phyloP scores from a whole-genome alignment of 2,888 invertebrate species.

The Argynnis bischoffii region DNA sequence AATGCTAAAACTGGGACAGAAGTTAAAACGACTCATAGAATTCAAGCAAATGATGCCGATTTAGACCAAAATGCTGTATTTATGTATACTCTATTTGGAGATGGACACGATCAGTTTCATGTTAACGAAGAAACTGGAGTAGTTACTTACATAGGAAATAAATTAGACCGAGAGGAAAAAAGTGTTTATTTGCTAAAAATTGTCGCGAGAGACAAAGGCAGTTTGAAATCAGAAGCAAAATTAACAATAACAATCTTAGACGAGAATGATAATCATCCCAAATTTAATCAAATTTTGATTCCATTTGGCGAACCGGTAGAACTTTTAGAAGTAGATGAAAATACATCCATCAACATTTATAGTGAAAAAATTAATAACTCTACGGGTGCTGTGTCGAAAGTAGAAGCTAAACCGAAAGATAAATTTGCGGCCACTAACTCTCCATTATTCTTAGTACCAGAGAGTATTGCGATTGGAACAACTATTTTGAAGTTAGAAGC shows the following conservation, averaged over 20 bases:
- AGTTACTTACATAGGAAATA: conserved; percentile 81
- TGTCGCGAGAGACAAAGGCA: conserved; percentile 89
- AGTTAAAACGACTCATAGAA: conserved; percentile 85
- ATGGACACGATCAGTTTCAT: conserved; percentile 88
- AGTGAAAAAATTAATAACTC: conserved; percentile 64
- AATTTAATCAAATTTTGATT: conserved; percentile 86
- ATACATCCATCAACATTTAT: conserved; percentile 72
- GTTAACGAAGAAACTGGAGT: conserved; percentile 85
- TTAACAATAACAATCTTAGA: conserved; percentile 88
- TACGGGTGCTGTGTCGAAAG: conserved; percentile 56
- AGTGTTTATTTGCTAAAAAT: conserved; percentile 86
- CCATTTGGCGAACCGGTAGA: conserved; percentile 86
- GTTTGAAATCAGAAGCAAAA: conserved; percentile 88
- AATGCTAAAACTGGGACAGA: conserved; percentile 88
- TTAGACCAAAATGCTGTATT: conserved; percentile 86
- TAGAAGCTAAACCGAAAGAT: conserved; percentile 65
- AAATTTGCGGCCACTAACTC: conserved; percentile 61
- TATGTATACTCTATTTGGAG: conserved; percentile 86
- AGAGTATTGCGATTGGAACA: conserved; percentile 87
- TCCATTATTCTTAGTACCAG: conserved; percentile 87
- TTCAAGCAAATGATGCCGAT: conserved; percentile 89
- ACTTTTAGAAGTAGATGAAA: conserved; percentile 84
- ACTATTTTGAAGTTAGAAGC: conserved; percentile 87
- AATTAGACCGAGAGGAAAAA: conserved; percentile 89
- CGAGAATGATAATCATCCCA: conserved; percentile 91